phyloP scores from a whole-genome alignment of 2,113 vertebrate genomes.

The Bolborhynchus lineola region DNA sequence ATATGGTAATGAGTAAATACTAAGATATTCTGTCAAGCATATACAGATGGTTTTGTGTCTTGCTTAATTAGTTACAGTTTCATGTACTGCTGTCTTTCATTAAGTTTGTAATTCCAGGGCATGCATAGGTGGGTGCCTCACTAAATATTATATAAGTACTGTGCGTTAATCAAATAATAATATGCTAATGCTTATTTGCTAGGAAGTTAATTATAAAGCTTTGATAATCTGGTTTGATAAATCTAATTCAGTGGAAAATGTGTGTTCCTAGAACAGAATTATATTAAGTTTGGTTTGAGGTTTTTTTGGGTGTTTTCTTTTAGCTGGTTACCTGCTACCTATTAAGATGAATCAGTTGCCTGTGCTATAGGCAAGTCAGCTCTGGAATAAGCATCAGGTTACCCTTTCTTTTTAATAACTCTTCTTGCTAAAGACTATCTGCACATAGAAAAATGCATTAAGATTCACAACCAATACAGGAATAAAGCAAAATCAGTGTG shows the following conservation, averaged over 20 bases:
- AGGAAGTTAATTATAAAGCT: constrained; percentile 67
- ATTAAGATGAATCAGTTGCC: neutral
- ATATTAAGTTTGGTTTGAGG: neutral
- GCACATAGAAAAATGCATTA: neutral
- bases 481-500: neutral
- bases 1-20: constrained; percentile 56
- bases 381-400: neutral
- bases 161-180: constrained; percentile 35
- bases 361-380: neutral
- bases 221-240: constrained; percentile 69
- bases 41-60: constrained; percentile 28
- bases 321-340: neutral
- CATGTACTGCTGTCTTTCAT: constrained; percentile 62
- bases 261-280: constrained; percentile 4
- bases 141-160: constrained; percentile 59
- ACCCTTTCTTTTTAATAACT: neutral
- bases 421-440: neutral
- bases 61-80: constrained; percentile 70
- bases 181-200: constrained; percentile 70
- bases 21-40: constrained; percentile 52
- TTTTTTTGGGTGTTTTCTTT: neutral
- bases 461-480: neutral
- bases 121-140: constrained; percentile 55
- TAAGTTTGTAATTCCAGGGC: constrained; percentile 64
- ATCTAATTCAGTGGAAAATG: constrained; percentile 46